phyloP scores from a whole-genome alignment of 2,888 invertebrate genomes.

The Chalcis sispes region DNA sequence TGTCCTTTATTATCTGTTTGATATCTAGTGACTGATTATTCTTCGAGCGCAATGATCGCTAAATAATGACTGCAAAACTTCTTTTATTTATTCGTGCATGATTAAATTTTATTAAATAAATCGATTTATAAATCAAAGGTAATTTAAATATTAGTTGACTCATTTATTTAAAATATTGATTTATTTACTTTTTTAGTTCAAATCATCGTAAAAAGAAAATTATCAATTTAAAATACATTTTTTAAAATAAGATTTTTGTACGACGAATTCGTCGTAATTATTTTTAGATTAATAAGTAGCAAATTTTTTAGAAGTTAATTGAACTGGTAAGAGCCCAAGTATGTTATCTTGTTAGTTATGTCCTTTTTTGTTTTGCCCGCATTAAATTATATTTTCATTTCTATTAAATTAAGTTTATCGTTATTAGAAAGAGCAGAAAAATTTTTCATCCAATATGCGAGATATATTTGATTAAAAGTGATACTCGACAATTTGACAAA shows the following conservation, averaged over 20 bases:
- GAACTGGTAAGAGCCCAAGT: neutral
- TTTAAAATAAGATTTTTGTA: conserved; percentile 1
- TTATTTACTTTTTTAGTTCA: neutral
- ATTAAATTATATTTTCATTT: too few species aligned
- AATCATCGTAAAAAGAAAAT: too few species aligned
- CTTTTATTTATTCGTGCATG: conserved; percentile 4
- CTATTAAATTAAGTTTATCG: too few species aligned
- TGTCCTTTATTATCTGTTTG: conserved; percentile 17
- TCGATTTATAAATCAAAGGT: conserved; percentile 4
- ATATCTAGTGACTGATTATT: neutral
- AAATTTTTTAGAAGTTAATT: neutral
- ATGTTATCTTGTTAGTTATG: too few species aligned
- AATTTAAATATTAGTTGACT: conserved; percentile 6
- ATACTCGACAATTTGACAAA: neutral
- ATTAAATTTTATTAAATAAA: neutral
- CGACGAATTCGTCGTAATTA: neutral
- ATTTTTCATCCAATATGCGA: neutral
- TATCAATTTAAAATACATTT: neutral
- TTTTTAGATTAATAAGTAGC: conserved; percentile 18
- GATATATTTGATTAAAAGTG: neutral
- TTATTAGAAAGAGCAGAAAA: neutral
- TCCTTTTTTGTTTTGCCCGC: too few species aligned
- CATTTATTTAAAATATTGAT: neutral
- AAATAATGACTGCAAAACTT: conserved; percentile 7
- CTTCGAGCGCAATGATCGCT: conserved; percentile 2